These are phyloP conservation scores for Etheostoma nigrum DNA, from an alignment of 2,797 vertebrate genomes.

Conservation along the genomic window DNA sequence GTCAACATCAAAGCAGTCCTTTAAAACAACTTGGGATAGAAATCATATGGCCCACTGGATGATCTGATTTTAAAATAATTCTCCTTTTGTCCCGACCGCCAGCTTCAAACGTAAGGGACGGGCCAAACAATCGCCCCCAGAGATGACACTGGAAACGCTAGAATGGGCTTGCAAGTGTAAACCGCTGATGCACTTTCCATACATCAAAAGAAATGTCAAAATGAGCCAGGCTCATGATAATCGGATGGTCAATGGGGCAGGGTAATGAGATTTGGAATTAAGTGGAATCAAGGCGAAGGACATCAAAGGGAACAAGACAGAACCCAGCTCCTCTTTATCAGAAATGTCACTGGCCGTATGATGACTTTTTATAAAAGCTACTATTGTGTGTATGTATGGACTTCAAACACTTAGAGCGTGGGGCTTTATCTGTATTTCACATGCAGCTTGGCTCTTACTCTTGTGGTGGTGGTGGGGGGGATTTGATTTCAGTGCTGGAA, in stretches of 20 bases:
- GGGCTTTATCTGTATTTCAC: constrained; percentile 63
- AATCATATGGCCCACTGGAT: constrained; percentile 59
- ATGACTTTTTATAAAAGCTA: constrained; percentile 72
- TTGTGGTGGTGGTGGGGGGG: constrained; percentile 35
- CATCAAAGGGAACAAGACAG: constrained; percentile 68
- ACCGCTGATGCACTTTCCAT: constrained; percentile 40
- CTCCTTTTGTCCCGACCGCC: constrained; percentile 61
- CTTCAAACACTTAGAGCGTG: constrained; percentile 63
- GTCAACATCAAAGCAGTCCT: constrained; percentile 62
- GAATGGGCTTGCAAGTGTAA: constrained; percentile 52
- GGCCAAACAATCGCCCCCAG: constrained; percentile 46
- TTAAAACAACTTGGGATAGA: constrained; percentile 56
- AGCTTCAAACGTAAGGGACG: constrained; percentile 58
- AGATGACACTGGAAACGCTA: constrained; percentile 63
- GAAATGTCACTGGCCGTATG: constrained; percentile 56
- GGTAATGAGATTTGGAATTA: constrained; percentile 75
- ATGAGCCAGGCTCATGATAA: constrained; percentile 55
- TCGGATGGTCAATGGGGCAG: constrained; percentile 63
- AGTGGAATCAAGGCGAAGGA: constrained; percentile 62
- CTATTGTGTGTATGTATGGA: constrained; percentile 69
- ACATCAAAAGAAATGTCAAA: constrained; percentile 79
- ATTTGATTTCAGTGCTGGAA: constrained; percentile 60
- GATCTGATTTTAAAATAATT: constrained; percentile 71
- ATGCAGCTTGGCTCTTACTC: constrained; percentile 69
- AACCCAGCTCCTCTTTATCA: constrained; percentile 54